A percentile compares a stretch with the other conserved stretches of the same genome.
Conservation (phyloP, 1,140 invertebrate genomes). For the Penaeus chinensis region DNA sequence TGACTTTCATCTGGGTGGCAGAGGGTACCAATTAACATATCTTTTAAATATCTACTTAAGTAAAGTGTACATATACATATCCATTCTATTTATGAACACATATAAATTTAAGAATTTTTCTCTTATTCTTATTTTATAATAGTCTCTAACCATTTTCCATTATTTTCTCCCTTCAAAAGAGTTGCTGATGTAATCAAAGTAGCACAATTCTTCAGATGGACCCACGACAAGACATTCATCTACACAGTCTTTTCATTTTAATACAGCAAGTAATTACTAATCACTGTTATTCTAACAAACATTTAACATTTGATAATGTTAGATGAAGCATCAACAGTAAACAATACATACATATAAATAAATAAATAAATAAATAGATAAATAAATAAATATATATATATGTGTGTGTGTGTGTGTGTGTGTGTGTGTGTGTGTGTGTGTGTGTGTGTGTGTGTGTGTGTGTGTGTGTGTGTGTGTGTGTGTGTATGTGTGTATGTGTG, state of each 20-base stretch:
- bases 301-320: neutral
- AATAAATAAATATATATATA: conserved; percentile 1
- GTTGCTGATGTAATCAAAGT: too few species aligned
- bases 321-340: neutral
- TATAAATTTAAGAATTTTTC: neutral
- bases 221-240: neutral
- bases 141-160: neutral
- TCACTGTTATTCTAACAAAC: neutral
- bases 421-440: neutral
- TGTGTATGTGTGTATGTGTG: conserved; percentile 15
- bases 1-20: neutral
- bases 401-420: neutral
- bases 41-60: neutral
- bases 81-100: neutral
- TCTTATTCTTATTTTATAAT: neutral
- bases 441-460: neutral
- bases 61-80: neutral
- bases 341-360: neutral
- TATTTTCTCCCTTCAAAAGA: neutral
- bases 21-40: neutral
- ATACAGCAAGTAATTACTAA: neutral
- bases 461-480: conserved; percentile 1
- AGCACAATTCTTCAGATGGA: too few species aligned
- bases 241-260: neutral
- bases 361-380: conserved; percentile 44